phyloP scores from a whole-genome alignment of 2,797 vertebrate species.

The Crypturellus tataupa region DNA sequence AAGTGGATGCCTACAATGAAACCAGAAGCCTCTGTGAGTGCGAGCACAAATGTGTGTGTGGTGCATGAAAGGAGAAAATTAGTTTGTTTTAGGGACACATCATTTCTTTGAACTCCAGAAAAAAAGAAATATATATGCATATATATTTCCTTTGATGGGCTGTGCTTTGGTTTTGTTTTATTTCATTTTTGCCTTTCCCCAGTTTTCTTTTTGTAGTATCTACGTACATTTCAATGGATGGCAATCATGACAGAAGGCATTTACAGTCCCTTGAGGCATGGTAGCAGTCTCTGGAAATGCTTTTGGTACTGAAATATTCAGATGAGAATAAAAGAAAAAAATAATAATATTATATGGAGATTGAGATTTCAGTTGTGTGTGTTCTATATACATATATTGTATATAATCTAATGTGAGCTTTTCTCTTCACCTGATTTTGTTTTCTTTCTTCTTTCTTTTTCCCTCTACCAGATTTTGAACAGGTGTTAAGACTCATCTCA shows the following conservation, averaged over 20 bases:
- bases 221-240: conserved; percentile 56
- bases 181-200: conserved; percentile 45
- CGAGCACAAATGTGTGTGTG: background rate
- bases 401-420: background rate
- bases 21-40: background rate
- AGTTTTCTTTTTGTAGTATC: conserved; percentile 41
- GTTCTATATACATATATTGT: no score
- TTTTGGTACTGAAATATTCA: conserved; percentile 30
- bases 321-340: conserved; percentile 1
- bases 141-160: conserved; percentile 10
- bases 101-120: conserved; percentile 25
- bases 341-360: background rate
- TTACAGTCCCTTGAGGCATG: conserved; percentile 35
- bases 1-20: background rate
- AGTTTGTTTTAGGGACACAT: conserved; percentile 28
- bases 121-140: background rate
- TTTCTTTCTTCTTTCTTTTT: background rate
- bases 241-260: conserved; percentile 41
- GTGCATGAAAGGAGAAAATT: conserved; percentile 2
- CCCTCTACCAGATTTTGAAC: background rate
- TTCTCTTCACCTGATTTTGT: accelerated
- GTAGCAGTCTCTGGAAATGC: conserved; percentile 14
- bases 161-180: conserved; percentile 48
- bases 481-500: background rate
- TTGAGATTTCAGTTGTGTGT: background rate